phyloP scores from a whole-genome alignment of 2,797 vertebrate genomes.

The Caiman crocodilus region DNA sequence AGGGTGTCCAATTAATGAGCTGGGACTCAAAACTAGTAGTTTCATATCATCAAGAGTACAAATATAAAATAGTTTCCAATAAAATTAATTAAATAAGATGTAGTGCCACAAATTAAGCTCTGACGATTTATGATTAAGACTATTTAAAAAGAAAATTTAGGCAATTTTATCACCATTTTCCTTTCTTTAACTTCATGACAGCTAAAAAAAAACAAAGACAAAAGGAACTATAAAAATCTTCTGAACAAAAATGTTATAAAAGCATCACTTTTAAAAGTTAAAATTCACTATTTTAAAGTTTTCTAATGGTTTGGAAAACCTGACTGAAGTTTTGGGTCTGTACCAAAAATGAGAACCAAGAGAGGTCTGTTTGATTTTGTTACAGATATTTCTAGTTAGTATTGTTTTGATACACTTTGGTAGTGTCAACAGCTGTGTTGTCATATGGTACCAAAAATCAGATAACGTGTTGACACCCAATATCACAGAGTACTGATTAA shows the following conservation, averaged over 20 bases:
- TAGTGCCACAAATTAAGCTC: background rate
- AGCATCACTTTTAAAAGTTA: background rate
- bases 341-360: background rate
- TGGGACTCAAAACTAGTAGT: conserved; percentile 66
- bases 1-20: conserved; percentile 85
- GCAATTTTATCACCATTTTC: background rate
- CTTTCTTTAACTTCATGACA: background rate
- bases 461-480: background rate
- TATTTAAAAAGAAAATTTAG: background rate
- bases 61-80: background rate
- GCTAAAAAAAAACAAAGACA: no score
- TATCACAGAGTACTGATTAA: background rate
- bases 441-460: background rate
- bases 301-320: background rate
- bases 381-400: background rate
- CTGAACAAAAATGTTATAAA: background rate
- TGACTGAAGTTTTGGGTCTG: background rate
- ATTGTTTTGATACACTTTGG: background rate
- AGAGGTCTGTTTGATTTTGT: background rate
- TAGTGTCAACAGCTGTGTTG: background rate
- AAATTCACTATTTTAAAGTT: background rate
- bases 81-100: conserved; percentile 8
- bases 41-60: conserved; percentile 6
- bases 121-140: background rate
- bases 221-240: background rate